Evolutionary conservation across 2,888 invertebrate genomes (phyloP), one percentile per base, ranked within the genome.

Genomic region (Sminthurides aquaticus): DNA sequence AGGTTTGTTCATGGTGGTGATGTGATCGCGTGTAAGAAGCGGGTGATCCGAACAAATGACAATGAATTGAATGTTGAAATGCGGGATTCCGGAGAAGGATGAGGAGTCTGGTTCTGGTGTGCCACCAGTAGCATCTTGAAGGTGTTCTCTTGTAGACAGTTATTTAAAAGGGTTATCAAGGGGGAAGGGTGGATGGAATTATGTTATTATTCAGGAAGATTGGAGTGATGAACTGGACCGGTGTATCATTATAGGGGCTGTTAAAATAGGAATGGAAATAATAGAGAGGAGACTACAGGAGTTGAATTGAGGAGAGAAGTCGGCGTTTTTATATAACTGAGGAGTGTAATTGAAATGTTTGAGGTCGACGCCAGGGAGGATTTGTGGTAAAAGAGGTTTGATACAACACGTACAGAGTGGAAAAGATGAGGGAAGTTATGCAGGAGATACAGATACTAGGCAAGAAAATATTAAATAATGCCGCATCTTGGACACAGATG

Each of bases 61-160:
- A 52, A 22, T 52, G 20, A 52, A 52, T 52, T 52, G 52, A 52
- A 52, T 52, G 20, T 20, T 34, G 43, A 34, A 34, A 34, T 34
- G 8, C 3, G 52, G 20, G 18, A 52, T 15, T 20, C 5, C 52
- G 52, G 11, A 52, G 22, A 20, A 8, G 20, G 20, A 20, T 22
- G 5, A 15, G 18, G 15, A 52, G 5, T 52, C 11, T 20, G n/a
- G n/a, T n/a, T n/a, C n/a, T n/a, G n/a, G 11, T 43, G 43, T 52
- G 22, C 52, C 52, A 52, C 52, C 52, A 22, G 52, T 52, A 52
- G 52, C 52, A 20, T 52, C 22, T 52, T 22, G 52, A 52, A 34
- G 43, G 43, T 34, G 43, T 34, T 34, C 43, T 34, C 43, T 15
- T 34, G 8, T 15, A 34, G 8, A 15, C 15, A 34, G 43, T 34